Evolutionary conservation across 2,888 invertebrate genomes (phyloP).

Genomic region (Cerastis rubricosa): DNA sequence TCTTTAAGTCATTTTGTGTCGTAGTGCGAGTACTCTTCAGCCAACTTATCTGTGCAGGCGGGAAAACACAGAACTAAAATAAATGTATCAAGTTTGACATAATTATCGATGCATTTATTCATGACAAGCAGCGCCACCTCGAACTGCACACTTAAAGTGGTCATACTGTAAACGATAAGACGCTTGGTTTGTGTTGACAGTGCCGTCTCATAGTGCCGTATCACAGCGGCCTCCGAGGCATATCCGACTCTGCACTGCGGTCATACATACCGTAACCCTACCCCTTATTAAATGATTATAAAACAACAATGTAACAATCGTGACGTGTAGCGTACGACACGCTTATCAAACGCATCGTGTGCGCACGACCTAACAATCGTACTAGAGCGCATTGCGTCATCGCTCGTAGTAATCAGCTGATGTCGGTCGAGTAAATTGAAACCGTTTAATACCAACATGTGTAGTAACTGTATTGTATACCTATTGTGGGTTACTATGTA

Average conservation of each 20-base stretch:
- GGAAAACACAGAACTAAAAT: too few relatives aligned
- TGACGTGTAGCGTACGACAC: slow-evolving; percentile 56
- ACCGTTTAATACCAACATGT: slow-evolving; percentile 65
- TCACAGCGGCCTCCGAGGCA: background rate
- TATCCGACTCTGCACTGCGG: background rate
- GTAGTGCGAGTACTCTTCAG: background rate
- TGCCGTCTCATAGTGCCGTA: too few relatives aligned
- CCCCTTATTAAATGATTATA: slow-evolving; percentile 12
- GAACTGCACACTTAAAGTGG: too few relatives aligned
- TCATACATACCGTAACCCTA: background rate
- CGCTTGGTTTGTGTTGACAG: background rate
- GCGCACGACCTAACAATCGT: slow-evolving; percentile 64
- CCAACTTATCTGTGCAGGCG: too few relatives aligned
- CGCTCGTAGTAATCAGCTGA: slow-evolving; percentile 70
- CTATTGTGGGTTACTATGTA: slow-evolving; percentile 46
- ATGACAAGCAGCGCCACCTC: too few relatives aligned
- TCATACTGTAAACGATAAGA: background rate
- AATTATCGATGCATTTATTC: too few relatives aligned
- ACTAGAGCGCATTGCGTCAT: slow-evolving; percentile 68
- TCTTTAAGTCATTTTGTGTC: background rate
- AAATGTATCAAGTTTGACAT: too few relatives aligned
- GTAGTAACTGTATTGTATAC: slow-evolving; percentile 61
- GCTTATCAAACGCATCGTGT: slow-evolving; percentile 60
- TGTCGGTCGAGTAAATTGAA: slow-evolving; percentile 69
- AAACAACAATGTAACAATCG: slow-evolving; percentile 43